A percentile compares a stretch with the other conserved stretches of the same genome.
Evolutionary conservation across 2,113 vertebrate species (phyloP).

Genomic region (Gopherus evgoodei): DNA sequence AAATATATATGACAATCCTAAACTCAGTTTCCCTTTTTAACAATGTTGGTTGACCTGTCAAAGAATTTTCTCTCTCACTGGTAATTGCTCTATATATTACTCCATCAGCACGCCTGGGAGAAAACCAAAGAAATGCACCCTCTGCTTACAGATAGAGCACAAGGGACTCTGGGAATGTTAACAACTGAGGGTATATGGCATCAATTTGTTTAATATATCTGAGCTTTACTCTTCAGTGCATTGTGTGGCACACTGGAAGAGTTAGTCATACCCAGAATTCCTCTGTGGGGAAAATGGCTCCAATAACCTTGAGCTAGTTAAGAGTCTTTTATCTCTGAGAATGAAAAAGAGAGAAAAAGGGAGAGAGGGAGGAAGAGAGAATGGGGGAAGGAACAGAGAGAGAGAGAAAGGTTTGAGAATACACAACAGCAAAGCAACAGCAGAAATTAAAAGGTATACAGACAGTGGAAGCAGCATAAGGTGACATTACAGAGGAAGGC

Average conservation of each 20-base stretch:
- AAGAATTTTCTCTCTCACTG: conserved; percentile 76
- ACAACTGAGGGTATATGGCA: conserved; percentile 88
- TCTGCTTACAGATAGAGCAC: conserved; percentile 93
- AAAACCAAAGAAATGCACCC: conserved; percentile 99
- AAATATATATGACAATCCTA: conserved; percentile 77
- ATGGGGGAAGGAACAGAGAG: conserved; percentile 3
- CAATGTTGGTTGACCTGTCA: conserved; percentile 73
- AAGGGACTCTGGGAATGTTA: conserved; percentile 97
- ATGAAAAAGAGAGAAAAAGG: conserved; percentile 76
- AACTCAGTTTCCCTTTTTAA: conserved; percentile 75
- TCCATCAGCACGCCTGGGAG: conserved; percentile 81
- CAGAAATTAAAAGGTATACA: conserved; percentile 90
- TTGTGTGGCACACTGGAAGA: conserved; percentile 84
- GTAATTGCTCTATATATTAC: conserved; percentile 75
- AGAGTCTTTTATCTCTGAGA: conserved; percentile 99
- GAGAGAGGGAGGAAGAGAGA: conserved; percentile 56
- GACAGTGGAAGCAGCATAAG: conserved; percentile 97
- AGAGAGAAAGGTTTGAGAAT: conserved; percentile 84
- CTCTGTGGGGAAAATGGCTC: conserved; percentile 94
- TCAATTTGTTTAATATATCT: conserved; percentile 86
- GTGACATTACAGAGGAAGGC: conserved; percentile 95
- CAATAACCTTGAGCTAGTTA: conserved; percentile 99
- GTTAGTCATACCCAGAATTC: conserved; percentile 92
- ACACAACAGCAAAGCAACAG: conserved; percentile 99
- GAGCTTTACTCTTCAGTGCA: conserved; percentile 86